Evolutionary conservation across 1,140 invertebrate genomes (phyloP).

Genomic region (Goniozus legneri): DNA sequence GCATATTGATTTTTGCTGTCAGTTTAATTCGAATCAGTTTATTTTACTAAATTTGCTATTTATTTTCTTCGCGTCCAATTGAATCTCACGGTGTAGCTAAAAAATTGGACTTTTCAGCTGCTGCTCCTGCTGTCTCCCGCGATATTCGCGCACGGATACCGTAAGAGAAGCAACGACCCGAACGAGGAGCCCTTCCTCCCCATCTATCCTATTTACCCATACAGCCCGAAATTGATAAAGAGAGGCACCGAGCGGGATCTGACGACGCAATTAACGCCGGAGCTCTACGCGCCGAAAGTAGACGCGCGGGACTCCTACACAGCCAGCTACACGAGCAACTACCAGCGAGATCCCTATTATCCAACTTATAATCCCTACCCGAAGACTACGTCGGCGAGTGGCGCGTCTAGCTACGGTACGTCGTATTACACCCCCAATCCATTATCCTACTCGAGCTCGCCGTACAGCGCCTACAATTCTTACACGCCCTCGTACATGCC

Average conservation of each 20-base stretch:
- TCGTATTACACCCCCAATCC: constrained; percentile 1
- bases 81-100: not conserved
- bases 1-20: too few species aligned
- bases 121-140: constrained; percentile 32
- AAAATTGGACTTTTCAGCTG: constrained; percentile 31
- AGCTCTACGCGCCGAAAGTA: constrained; percentile 37
- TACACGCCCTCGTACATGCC: constrained; percentile 18
- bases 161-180: constrained; percentile 23
- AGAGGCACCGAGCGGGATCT: constrained; percentile 35
- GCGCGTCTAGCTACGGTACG: not conserved
- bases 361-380: constrained; percentile 28
- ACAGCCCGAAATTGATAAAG: constrained; percentile 46
- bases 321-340: constrained; percentile 24
- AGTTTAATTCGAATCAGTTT: too few species aligned
- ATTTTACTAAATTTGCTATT: too few species aligned
- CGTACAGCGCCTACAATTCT: constrained; percentile 28
- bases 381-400: constrained; percentile 13
- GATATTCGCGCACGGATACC: constrained; percentile 31
- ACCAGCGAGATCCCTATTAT: constrained; percentile 34
- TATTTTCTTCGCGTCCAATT: constrained; percentile 7
- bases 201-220: constrained; percentile 44
- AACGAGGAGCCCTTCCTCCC: constrained; percentile 50
- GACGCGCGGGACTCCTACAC: constrained; percentile 39
- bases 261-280: constrained; percentile 30
- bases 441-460: constrained; percentile 10